phyloP scores from a whole-genome alignment of 2,797 vertebrate genomes.

The Vireo griseus region DNA sequence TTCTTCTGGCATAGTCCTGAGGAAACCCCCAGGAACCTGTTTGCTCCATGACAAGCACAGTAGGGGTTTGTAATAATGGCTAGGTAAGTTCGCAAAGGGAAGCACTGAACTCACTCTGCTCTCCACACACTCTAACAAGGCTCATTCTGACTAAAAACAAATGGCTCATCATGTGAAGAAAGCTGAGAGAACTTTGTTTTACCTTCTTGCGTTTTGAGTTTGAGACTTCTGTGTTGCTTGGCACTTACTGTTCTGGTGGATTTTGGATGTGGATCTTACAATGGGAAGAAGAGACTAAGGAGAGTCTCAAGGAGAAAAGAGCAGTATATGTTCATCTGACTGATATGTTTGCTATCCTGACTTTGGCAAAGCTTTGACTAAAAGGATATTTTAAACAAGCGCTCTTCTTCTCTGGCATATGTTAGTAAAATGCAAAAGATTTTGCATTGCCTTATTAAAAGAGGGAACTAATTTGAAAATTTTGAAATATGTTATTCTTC shows the following conservation, averaged over 20 bases:
- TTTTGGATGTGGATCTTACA: not conserved
- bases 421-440: not conserved
- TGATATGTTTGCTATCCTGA: not conserved
- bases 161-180: not conserved
- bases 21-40: not conserved
- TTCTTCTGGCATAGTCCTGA: not conserved
- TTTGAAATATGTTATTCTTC: not conserved
- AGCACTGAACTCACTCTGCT: not conserved
- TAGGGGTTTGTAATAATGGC: not conserved
- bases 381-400: not conserved
- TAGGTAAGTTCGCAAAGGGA: not conserved
- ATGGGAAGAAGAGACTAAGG: not conserved
- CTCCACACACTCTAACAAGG: not conserved
- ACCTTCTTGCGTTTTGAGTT: not conserved
- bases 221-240: not conserved
- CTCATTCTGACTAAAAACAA: not conserved
- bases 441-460: not conserved
- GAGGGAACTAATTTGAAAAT: not conserved
- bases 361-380: not conserved
- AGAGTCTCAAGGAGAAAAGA: not conserved
- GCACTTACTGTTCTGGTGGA: not conserved
- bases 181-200: not conserved
- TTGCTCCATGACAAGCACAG: not conserved
- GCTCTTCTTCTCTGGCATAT: not conserved
- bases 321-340: not conserved